Base-by-base conservation (phyloP, 2,888 invertebrate species). In the Diadegma fenestrale region DNA sequence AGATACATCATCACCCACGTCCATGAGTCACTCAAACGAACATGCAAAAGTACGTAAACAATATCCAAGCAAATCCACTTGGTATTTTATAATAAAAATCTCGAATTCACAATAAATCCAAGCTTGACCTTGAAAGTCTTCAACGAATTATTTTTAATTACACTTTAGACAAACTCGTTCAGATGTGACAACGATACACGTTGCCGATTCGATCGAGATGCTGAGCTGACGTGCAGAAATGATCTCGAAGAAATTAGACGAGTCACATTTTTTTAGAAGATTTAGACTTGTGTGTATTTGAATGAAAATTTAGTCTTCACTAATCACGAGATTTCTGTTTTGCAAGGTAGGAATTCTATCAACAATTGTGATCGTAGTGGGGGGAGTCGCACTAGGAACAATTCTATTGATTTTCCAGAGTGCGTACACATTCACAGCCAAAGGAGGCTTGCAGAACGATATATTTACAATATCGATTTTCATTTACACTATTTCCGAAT, bases 1-100 rank as follows among this genome's bases (percentile, higher is more conserved):
- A 14, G 76, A 80, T 64, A 71, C n/a, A 22, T n/a, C 54, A 51
- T 79, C 58, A 26, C 26, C 73, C 19, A 51, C 26, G 71, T 58
- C 75, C 61, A 41, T 85, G 82, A 85, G 76, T 82, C 85, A 85
- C 76, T 72, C 22, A 26, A 41, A 58, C 73, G 22, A 61, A 51
- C 66, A 63, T 30, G 37, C 33, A 51, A 68, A 30, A 8, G 26
- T 68, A 58, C 45, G 69, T 76, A 73, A 79, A 79, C 58, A 58
- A 58, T 58, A 26, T 58, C 4, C 14, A 1, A 26, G 1, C 14
- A 26, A 58, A 26, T 58, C 26, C 12, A 5, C 0, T 26, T 58
- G 3, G 12, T 22, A 26, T 14, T 6, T n/a, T n/a, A n/a, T n/a
- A 26, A 14, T 10, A 6, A 58, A 14, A 58, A 26, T 26, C 14